phyloP scores from a whole-genome alignment of 2,888 invertebrate species.

The Microctonus brassicae region DNA sequence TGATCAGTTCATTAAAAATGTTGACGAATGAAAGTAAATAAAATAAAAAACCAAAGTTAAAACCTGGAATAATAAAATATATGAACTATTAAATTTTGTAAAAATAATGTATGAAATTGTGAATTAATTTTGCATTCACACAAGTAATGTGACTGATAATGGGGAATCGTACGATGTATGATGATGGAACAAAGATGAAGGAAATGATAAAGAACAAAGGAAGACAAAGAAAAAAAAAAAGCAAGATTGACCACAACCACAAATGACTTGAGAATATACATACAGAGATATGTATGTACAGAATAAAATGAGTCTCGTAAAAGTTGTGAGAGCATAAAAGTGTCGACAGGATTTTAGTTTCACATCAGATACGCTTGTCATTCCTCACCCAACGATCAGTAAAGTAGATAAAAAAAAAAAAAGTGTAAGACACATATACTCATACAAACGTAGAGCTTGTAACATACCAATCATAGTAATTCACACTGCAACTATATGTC shows the following conservation, averaged over 20 bases:
- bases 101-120: not conserved
- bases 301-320: too few relatives aligned
- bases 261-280: conserved; percentile 51
- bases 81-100: too few relatives aligned
- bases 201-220: not conserved
- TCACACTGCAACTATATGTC: not conserved
- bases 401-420: not conserved
- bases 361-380: conserved; percentile 19
- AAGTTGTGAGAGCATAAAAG: conserved; percentile 32
- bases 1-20: not conserved
- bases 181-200: conserved; percentile 3
- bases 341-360: conserved; percentile 21
- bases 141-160: not conserved
- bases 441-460: not conserved
- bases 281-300: too few relatives aligned
- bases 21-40: not conserved
- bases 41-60: too few relatives aligned
- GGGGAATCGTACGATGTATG: conserved; percentile 1
- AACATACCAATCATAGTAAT: not conserved
- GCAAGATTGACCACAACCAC: conserved; percentile 35
- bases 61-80: too few relatives aligned
- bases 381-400: conserved; percentile 12
- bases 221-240: too few relatives aligned
- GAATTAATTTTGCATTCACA: not conserved
- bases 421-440: not conserved